Evolutionary conservation across 2,888 invertebrate genomes (phyloP), one percentile per base, ranked within the genome.

Genomic region (Brachylomia viminalis): DNA sequence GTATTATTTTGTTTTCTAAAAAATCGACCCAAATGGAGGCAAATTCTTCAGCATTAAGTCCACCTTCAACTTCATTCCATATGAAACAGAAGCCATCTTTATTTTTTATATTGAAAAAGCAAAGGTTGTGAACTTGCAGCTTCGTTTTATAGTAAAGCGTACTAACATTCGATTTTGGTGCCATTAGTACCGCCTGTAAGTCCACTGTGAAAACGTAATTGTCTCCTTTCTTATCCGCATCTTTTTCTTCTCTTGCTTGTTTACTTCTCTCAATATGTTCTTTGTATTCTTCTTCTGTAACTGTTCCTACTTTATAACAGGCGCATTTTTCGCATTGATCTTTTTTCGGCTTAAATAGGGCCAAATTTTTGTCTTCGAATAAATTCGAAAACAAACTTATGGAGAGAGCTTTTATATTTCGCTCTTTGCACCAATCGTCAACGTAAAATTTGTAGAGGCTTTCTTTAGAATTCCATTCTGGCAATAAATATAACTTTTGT

Each of bases 221-320:
- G 2, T 70, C 70, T 69, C 56, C 68, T 5, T 56, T 42, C 56
- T 56, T 68, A 56, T 68, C 68, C 42, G 10, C 5, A 42, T 68
- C 56, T 52, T 68, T 56, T 56, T 45, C 68, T 42, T 56, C 56
- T 58, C 68, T 68, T 71, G 67, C 33, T 68, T 58, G 56, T 58
- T 72, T 79, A 77, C 42, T 58, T 58, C 45, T 58, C 54, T 59
- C 61, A 62, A 80, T 58, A 69, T 58, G 69, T 58, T 72, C 72
- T 61, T 62, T 47, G 49, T 69, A 58, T 30, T 69, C 42, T 69
- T 69, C 68, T 69, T 68, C 23, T 17, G 72, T 74, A 49, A 65
- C 65, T 10, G 65, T 65, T 47, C 72, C 72, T 5, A 77, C 81
- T 59, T 82, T 84, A 69, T 81, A 84, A 11, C 83, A 80, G 2